Percentiles rank a stretch among this genome's conserved stretches.
Evolutionary conservation across 2,113 vertebrate genomes (phyloP).

Genomic region (Sebastes fasciatus): DNA sequence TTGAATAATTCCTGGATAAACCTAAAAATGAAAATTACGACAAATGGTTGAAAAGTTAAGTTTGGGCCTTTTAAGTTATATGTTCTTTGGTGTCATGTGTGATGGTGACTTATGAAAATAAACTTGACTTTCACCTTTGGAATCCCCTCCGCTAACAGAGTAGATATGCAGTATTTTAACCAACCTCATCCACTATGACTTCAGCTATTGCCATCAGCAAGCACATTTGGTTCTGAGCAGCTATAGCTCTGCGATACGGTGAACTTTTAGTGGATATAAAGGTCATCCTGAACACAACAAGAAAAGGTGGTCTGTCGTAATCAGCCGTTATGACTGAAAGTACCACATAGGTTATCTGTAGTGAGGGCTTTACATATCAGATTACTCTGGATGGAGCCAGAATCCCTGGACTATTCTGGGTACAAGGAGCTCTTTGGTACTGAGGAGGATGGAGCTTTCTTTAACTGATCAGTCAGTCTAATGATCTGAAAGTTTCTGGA

Average conservation of each 20-base stretch:
- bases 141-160: not conserved
- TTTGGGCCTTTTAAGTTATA: too few species aligned
- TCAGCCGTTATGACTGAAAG: slow-evolving; percentile 40
- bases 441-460: not conserved
- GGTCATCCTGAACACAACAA: slow-evolving; percentile 46
- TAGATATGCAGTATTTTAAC: slow-evolving; percentile 34
- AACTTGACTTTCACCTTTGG: slow-evolving; percentile 25
- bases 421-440: not conserved
- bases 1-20: too few species aligned
- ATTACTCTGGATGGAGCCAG: slow-evolving; percentile 10
- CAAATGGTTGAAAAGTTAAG: too few species aligned
- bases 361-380: not conserved
- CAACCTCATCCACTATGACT: not conserved
- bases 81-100: too few species aligned
- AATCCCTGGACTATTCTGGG: slow-evolving; percentile 11
- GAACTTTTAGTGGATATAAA: slow-evolving; percentile 68
- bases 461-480: slow-evolving; percentile 29
- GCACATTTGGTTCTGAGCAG: not conserved
- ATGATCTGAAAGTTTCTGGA: slow-evolving; percentile 26
- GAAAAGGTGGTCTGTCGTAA: slow-evolving; percentile 53
- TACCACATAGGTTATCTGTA: slow-evolving; percentile 34
- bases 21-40: too few species aligned
- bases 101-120: too few species aligned
- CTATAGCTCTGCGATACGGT: slow-evolving; percentile 13
- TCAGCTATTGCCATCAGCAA: slow-evolving; percentile 39